Evolutionary conservation across 2,888 invertebrate genomes (phyloP).

Genomic region (Epinotia ramella): DNA sequence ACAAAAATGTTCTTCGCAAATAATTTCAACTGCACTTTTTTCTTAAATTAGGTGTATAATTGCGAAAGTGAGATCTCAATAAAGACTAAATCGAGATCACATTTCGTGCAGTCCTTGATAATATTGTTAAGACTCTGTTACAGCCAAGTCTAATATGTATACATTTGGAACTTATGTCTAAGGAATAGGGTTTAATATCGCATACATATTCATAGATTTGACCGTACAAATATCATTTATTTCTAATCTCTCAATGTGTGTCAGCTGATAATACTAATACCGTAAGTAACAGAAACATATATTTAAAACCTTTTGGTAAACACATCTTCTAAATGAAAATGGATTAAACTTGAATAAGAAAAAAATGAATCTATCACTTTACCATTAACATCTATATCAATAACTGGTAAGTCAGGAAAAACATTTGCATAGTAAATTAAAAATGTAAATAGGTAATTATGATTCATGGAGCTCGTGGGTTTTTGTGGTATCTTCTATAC

Average conservation of each 20-base stretch:
- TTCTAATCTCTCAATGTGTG: neutral
- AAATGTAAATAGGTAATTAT: neutral
- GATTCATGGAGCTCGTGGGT: neutral
- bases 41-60: neutral
- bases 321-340: neutral
- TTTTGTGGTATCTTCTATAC: neutral
- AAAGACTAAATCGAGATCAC: slow-evolving; percentile 40
- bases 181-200: neutral
- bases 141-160: slow-evolving; percentile 6
- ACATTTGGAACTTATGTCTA: slow-evolving; percentile 13
- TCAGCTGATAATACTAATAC: neutral
- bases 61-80: slow-evolving; percentile 33
- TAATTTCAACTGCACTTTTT: slow-evolving; percentile 5
- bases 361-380: too few relatives aligned
- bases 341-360: too few relatives aligned
- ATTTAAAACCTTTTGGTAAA: neutral
- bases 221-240: neutral
- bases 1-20: neutral
- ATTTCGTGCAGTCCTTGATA: slow-evolving; percentile 35
- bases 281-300: neutral
- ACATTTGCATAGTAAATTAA: neutral
- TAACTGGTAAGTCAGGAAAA: neutral
- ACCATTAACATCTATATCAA: neutral
- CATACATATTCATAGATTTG: slow-evolving; percentile 1
- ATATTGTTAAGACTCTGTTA: slow-evolving; percentile 17